These are phyloP conservation scores for Torymus tubicola DNA, from an alignment of 2,888 invertebrate species.

Conservation along the genomic window DNA sequence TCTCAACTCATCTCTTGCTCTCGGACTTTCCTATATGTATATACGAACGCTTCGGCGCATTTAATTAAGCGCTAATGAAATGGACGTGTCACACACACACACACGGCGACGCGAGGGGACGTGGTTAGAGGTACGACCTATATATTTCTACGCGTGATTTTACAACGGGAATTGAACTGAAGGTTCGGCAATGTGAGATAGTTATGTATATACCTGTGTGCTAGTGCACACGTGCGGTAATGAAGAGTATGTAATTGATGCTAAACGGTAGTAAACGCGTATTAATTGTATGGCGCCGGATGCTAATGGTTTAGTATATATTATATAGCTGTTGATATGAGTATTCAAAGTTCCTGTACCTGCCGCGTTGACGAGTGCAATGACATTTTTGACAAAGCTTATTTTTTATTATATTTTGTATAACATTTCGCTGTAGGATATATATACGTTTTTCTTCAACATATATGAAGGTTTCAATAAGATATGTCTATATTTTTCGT, in stretches of 20 bases:
- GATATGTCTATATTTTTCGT: no score
- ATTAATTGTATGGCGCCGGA: not conserved
- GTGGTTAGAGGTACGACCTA: slow-evolving; percentile 15
- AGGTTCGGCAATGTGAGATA: not conserved
- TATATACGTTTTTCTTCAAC: no score
- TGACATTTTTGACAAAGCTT: no score
- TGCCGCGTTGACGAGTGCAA: no score
- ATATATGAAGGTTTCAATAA: no score
- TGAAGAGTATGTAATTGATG: slow-evolving; percentile 12
- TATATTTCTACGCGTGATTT: slow-evolving; percentile 22
- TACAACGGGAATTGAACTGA: slow-evolving; percentile 2
- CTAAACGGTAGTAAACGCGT: not conserved
- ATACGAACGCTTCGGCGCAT: slow-evolving; percentile 59
- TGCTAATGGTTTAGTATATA: no score
- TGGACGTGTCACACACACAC: slow-evolving; percentile 67
- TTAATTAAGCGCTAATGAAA: slow-evolving; percentile 72
- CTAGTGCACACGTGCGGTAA: not conserved
- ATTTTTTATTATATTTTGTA: no score
- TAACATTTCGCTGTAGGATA: no score
- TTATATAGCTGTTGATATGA: no score
- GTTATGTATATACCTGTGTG: no score
- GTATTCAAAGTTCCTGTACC: no score
- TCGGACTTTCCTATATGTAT: not conserved
- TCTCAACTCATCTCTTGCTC: slow-evolving; percentile 1
- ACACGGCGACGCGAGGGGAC: slow-evolving; percentile 51